Evolutionary conservation across 2,888 invertebrate species (phyloP).

Genomic region (Acanthosepion lycidas): DNA sequence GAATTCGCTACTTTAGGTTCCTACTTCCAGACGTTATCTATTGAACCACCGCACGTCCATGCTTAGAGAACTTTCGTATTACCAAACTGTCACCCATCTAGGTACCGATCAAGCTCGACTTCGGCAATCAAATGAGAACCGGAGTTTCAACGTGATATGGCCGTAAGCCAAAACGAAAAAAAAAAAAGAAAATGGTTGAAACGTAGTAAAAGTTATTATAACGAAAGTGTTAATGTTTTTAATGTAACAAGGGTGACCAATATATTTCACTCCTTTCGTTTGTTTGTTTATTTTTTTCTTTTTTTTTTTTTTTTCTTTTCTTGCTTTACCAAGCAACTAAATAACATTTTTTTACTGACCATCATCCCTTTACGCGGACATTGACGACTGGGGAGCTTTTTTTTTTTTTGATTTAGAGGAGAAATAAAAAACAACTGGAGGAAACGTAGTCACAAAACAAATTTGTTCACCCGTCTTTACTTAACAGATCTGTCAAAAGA

Average conservation of each 20-base stretch:
- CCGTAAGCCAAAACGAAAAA: no score
- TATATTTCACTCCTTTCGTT: neutral
- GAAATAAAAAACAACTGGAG: neutral
- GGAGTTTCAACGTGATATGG: no score
- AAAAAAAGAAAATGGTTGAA: no score
- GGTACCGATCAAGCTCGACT: no score
- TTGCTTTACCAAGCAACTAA: neutral
- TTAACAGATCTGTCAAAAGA: neutral
- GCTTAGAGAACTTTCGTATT: no score
- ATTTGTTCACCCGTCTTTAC: neutral
- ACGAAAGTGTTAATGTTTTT: neutral
- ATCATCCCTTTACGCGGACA: neutral
- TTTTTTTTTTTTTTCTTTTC: neutral
- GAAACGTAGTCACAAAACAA: neutral
- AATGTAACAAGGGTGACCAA: neutral
- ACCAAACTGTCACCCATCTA: no score
- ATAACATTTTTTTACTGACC: neutral
- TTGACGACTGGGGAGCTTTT: neutral
- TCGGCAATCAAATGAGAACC: no score
- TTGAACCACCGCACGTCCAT: no score
- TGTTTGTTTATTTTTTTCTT: neutral
- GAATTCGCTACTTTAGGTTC: no score
- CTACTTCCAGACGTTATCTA: no score
- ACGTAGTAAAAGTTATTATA: neutral
- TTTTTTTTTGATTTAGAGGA: neutral